Percentiles rank a stretch among this genome's conserved stretches.
phyloP scores from a whole-genome alignment of 2,888 invertebrate genomes.

The Drosophila anomalata region DNA sequence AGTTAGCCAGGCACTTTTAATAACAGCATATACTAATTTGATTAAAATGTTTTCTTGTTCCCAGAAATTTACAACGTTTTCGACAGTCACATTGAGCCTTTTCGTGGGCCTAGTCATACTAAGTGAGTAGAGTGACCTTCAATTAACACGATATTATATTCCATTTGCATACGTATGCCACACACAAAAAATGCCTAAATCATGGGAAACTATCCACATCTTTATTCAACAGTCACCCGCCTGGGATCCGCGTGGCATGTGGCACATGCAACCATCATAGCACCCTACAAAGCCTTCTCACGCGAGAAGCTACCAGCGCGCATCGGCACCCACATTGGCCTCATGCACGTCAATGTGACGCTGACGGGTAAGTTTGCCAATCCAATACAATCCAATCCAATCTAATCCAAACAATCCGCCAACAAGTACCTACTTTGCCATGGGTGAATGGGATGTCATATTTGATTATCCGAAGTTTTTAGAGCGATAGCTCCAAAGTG shows the following conservation, averaged over 20 bases:
- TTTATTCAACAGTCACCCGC: slow-evolving; percentile 89
- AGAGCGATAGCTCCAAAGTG: slow-evolving; percentile 6
- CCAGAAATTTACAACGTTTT: slow-evolving; percentile 96
- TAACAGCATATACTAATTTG: slow-evolving; percentile 3
- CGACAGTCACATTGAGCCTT: slow-evolving; percentile 95
- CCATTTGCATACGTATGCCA: slow-evolving; percentile 34
- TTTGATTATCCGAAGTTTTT: slow-evolving; percentile 35
- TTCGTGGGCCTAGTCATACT: slow-evolving; percentile 96
- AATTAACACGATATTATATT: slow-evolving; percentile 24
- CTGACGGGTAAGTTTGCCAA: slow-evolving; percentile 89
- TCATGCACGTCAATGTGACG: slow-evolving; percentile 97
- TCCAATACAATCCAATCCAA: slow-evolving; percentile 39
- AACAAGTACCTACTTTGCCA: slow-evolving; percentile 42
- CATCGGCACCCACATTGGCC: slow-evolving; percentile 95
- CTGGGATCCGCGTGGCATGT: slow-evolving; percentile 98
- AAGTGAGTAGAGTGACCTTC: slow-evolving; percentile 87
- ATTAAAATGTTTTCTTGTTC: slow-evolving; percentile 39
- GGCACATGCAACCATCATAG: slow-evolving; percentile 91
- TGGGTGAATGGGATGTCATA: slow-evolving; percentile 48
- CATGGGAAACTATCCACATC: slow-evolving; percentile 21
- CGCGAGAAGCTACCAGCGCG: slow-evolving; percentile 93
- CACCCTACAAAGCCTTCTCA: slow-evolving; percentile 96
- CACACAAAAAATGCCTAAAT: slow-evolving; percentile 34
- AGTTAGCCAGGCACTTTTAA: slow-evolving; percentile 1
- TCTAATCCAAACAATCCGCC: slow-evolving; percentile 25